Evolutionary conservation across 1,140 invertebrate genomes (phyloP).

Genomic region (Bombus soroeensis): DNA sequence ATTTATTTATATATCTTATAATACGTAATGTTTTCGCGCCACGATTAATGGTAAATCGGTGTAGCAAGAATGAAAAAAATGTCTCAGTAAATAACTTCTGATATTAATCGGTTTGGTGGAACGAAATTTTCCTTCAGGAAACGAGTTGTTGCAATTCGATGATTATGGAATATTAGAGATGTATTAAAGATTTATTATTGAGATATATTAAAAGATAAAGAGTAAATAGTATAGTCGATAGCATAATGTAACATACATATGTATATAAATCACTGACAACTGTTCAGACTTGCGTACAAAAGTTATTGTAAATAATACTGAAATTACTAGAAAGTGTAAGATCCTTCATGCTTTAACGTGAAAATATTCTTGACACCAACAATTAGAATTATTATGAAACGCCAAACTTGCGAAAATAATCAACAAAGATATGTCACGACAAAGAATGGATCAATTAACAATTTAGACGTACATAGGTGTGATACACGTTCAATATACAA

Average conservation of each 20-base stretch:
- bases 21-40: not conserved
- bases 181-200: not conserved
- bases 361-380: not conserved
- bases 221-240: not conserved
- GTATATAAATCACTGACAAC: not conserved
- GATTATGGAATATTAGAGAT: not conserved
- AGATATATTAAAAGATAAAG: not conserved
- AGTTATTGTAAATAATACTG: not conserved
- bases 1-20: not conserved
- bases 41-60: not conserved
- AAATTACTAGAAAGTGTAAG: no score
- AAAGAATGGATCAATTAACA: not conserved
- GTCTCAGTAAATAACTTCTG: no score
- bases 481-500: not conserved
- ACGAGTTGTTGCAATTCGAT: no score
- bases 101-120: no score
- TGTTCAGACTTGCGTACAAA: not conserved
- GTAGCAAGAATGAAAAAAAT: no score
- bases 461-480: not conserved
- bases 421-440: not conserved
- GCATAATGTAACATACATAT: not conserved
- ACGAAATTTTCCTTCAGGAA: no score
- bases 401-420: not conserved
- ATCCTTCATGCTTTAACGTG: not conserved
- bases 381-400: not conserved